Base-by-base conservation (phyloP, 2,797 vertebrate genomes). In the Pempheris klunzingeri region DNA sequence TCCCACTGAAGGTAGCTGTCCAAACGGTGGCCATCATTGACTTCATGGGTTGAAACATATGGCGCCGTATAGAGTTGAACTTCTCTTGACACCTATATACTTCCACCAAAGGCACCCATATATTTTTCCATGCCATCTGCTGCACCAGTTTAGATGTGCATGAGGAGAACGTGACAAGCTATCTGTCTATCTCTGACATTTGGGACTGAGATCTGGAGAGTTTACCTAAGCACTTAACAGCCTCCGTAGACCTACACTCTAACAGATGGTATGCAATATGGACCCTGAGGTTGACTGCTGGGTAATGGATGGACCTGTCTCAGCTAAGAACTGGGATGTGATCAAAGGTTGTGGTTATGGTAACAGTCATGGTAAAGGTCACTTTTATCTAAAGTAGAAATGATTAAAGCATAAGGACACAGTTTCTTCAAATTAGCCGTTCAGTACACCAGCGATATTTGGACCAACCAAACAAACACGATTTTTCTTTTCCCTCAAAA, bases 261-360 rank as follows among this genome's bases (percentile, higher is more conserved):
- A 80, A 84, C 92, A 91, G 91, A 92, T 92, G 90, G 89, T 54
- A 12, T 36, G 58, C 87, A 84, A 67, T 79, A 83, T 64, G 77
- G 76, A 81, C 78, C 72, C 84, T 18, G 44, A 73, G 81, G 78
- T 81, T 69, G 78, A 87, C 74, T 76, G 69, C 83, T 80, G 75
- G 47, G 81, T 88, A 82, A 89, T 87, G 71, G 75, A 88, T 81
- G 69, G 64, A 86, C 73, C 61, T 81, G 80, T 80, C 72, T 32
- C 30, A 44, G 32, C 39, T 58, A 11, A 66, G 39, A 81, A 55
- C 58, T 59, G 49, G 41, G 72, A 63, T 71, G 13, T 73, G 78
- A 84, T 83, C 59, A 82, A 82, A 78, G 81, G 77, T 84, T 68
- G 65, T 63, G 4, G 52, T 52, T 50, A 69, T 34, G 52, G 54